Percentiles rank a stretch among this genome's conserved stretches.
phyloP scores from a whole-genome alignment of 2,888 invertebrate species.

The Noctua pronuba region DNA sequence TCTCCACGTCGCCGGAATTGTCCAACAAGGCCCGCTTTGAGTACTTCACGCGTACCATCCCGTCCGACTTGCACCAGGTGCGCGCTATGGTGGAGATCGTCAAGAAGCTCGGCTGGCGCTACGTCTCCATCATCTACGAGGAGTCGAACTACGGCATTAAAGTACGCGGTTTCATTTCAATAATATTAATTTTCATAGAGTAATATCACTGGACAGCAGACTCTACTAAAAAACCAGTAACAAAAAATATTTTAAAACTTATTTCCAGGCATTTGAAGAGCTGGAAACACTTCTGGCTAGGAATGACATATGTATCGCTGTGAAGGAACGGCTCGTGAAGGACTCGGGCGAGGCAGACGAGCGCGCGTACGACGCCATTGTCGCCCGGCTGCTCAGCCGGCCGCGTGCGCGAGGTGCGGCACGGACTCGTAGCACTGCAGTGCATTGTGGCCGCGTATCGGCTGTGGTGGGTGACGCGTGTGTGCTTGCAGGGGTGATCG shows the following conservation, averaged over 20 bases:
- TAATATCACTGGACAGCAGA: neutral
- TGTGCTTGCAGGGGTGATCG: constrained; percentile 94
- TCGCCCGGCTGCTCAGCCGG: constrained; percentile 94
- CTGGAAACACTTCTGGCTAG: constrained; percentile 95
- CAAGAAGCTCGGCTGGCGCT: constrained; percentile 96
- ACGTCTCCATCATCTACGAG: constrained; percentile 98
- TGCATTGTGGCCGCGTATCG: constrained; percentile 73
- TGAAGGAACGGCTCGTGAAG: constrained; percentile 97
- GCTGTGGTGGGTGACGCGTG: constrained; percentile 83
- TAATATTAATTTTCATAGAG: neutral
- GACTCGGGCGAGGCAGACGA: constrained; percentile 98
- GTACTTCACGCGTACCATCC: constrained; percentile 97
- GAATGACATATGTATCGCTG: constrained; percentile 97
- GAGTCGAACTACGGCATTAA: constrained; percentile 99
- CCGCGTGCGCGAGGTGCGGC: constrained; percentile 95
- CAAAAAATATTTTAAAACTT: neutral
- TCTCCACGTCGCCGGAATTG: constrained; percentile 97
- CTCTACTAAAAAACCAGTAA: neutral
- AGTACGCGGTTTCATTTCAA: constrained; percentile 86
- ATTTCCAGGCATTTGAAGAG: constrained; percentile 96
- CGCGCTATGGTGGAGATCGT: constrained; percentile 98
- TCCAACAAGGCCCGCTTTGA: constrained; percentile 98
- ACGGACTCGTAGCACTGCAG: constrained; percentile 68
- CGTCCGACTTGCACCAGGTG: constrained; percentile 98
- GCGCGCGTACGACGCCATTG: constrained; percentile 96